Percentiles rank a stretch among this genome's conserved stretches.
Evolutionary conservation across 2,113 vertebrate species (phyloP).

Genomic region (Cyanocitta stelleri): DNA sequence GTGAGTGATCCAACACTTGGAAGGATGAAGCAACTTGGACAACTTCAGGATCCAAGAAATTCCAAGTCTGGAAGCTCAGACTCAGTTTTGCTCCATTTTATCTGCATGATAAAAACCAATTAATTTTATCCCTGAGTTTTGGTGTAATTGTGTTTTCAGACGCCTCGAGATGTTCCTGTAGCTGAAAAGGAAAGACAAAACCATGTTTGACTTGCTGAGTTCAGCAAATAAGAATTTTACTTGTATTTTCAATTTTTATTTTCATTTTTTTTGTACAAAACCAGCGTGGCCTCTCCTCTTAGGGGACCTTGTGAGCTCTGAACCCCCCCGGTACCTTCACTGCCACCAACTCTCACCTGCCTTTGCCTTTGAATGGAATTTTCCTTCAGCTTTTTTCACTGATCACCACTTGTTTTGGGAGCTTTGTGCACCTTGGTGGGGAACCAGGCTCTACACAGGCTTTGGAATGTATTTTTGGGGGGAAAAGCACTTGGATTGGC

Average conservation of each 20-base stretch:
- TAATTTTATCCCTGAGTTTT: accelerated
- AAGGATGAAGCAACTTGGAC: accelerated
- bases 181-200: background rate
- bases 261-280: background rate
- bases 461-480: background rate
- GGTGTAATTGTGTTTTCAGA: too few relatives aligned
- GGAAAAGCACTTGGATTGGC: background rate
- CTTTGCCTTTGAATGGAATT: background rate
- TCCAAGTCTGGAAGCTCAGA: accelerated
- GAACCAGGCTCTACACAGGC: accelerated
- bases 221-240: background rate
- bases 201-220: accelerated
- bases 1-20: accelerated
- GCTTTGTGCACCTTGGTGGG: accelerated
- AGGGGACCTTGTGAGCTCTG: background rate
- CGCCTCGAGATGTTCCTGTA: accelerated
- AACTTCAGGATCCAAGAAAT: too few relatives aligned
- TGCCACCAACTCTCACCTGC: background rate
- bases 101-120: accelerated
- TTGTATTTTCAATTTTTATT: accelerated
- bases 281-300: accelerated
- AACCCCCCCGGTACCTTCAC: background rate
- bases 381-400: background rate
- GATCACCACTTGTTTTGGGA: accelerated
- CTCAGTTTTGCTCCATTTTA: background rate